Conservation (phyloP, 2,888 invertebrate species). For the Tiliacea citrago region DNA sequence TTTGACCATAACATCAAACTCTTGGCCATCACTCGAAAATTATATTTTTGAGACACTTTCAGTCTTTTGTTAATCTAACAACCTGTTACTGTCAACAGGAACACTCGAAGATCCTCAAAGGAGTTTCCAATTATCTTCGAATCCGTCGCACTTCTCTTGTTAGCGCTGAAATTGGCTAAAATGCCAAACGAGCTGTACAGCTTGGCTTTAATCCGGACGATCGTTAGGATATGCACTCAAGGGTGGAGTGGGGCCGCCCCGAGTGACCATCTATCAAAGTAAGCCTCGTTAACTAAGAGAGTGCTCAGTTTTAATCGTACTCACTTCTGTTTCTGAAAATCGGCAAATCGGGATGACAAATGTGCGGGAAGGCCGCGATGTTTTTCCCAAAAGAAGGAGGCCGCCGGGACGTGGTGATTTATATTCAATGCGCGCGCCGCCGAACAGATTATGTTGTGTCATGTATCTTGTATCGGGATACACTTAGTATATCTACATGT, state of each 20-base stretch:
- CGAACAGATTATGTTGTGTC: slow-evolving; percentile 53
- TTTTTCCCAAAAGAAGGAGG: slow-evolving; percentile 35
- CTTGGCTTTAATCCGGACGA: slow-evolving; percentile 56
- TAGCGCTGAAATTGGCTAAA: slow-evolving; percentile 61
- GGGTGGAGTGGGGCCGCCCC: slow-evolving; percentile 56
- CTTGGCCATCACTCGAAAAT: slow-evolving; percentile 8
- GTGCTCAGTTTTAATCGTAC: slow-evolving; percentile 77
- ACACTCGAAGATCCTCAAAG: slow-evolving; percentile 49
- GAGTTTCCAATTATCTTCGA: slow-evolving; percentile 64
- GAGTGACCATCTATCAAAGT: slow-evolving; percentile 76
- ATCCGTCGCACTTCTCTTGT: slow-evolving; percentile 55
- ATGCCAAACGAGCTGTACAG: slow-evolving; percentile 62
- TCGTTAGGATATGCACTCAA: slow-evolving; percentile 67
- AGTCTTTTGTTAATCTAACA: slow-evolving; percentile 31
- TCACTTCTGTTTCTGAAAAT: slow-evolving; percentile 70
- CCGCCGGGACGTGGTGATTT: slow-evolving; percentile 46
- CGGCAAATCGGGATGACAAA: slow-evolving; percentile 72
- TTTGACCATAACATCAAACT: slow-evolving; percentile 7
- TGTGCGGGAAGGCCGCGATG: slow-evolving; percentile 51
- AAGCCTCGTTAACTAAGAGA: slow-evolving; percentile 78
- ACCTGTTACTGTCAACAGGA: slow-evolving; percentile 10
- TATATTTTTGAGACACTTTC: slow-evolving; percentile 18
- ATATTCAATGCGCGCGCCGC: slow-evolving; percentile 54
- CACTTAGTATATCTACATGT: slow-evolving; percentile 25
- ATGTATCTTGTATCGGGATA: slow-evolving; percentile 32